Evolutionary conservation across 2,888 invertebrate genomes (phyloP), one percentile per base, ranked within the genome.

Genomic region (Drosophila heteroneura): DNA sequence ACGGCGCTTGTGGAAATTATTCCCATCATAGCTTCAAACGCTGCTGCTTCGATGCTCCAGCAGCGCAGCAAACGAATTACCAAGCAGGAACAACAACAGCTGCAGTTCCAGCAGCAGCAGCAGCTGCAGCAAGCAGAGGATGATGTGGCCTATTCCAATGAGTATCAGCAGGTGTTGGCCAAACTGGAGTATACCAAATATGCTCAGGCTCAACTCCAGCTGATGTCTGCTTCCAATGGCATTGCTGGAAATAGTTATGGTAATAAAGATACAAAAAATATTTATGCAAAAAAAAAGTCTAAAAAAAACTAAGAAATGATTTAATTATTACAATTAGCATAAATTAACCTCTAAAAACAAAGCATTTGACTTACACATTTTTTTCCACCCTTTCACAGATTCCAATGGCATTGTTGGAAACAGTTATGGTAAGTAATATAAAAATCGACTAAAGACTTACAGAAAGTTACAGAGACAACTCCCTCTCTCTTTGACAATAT

Each of bases 101-200:
- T 37, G 9, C 51, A 56, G 16, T 67, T 59, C 19, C 70, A 72
- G 5, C 16, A 33, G 14, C 33, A 52, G 6, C 33, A 26, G 14
- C 44, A 51, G 12, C 62, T 49, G 19, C 73, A 66, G 19, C 74
- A 66, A 30, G 33, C 57, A 16, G 51, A 51, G 49, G 70, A 68
- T 37, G 64, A 81, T 2, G 7, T 49, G 0, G 74, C 67, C 5
- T 86, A 86, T 44, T 77, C 79, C 32, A 74, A 47, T 44, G 87
- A 88, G 49, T 88, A 88, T 60, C 76, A 79, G 33, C 76, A 87
- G 66, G 74, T 84, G 49, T 35, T 91, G 76, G 89, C 87, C 64
- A 89, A 84, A 16, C 52, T 88, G 51, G 87, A 88, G 67, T 79
- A 80, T 37, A 86, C 84, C 22, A 82, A 78, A 49, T 80, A 75